Evolutionary conservation across 2,888 invertebrate genomes (phyloP).

Genomic region (Drosophila multiciliata): DNA sequence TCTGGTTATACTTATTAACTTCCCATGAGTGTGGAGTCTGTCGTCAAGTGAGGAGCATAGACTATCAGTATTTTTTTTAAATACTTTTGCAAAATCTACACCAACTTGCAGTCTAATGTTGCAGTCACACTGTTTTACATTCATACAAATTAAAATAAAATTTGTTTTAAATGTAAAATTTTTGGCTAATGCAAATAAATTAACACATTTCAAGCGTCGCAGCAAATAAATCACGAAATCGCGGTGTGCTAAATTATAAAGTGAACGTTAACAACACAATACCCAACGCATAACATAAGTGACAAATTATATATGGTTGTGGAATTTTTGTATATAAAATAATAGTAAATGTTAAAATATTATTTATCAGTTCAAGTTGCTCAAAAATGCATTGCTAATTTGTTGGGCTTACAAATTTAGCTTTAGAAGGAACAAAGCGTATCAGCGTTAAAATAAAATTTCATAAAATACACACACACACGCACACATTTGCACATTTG

Average conservation of each 20-base stretch:
- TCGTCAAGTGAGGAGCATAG: constrained; percentile 29
- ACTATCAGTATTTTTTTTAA: constrained; percentile 28
- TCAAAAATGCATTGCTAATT: constrained; percentile 46
- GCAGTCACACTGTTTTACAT: constrained; percentile 47
- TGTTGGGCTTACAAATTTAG: not conserved
- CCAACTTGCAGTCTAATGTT: not conserved
- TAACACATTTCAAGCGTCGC: constrained; percentile 36
- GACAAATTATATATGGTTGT: constrained; percentile 27
- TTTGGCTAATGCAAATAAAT: constrained; percentile 41
- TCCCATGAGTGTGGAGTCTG: constrained; percentile 42
- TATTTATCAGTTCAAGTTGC: constrained; percentile 18
- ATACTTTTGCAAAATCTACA: constrained; percentile 38
- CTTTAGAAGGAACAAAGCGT: constrained; percentile 5
- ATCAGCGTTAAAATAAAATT: constrained; percentile 25
- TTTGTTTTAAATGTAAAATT: constrained; percentile 34
- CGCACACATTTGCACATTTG: constrained; percentile 27
- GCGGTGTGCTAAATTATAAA: constrained; percentile 39
- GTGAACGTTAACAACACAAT: constrained; percentile 7
- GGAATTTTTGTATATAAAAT: constrained; percentile 42
- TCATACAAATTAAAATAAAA: constrained; percentile 47
- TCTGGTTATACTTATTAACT: not conserved
- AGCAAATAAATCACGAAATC: constrained; percentile 20
- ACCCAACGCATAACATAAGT: constrained; percentile 6
- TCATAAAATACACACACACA: constrained; percentile 24
- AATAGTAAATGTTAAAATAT: constrained; percentile 27